phyloP scores from a whole-genome alignment of 2,888 invertebrate genomes.

The Melieria picta region DNA sequence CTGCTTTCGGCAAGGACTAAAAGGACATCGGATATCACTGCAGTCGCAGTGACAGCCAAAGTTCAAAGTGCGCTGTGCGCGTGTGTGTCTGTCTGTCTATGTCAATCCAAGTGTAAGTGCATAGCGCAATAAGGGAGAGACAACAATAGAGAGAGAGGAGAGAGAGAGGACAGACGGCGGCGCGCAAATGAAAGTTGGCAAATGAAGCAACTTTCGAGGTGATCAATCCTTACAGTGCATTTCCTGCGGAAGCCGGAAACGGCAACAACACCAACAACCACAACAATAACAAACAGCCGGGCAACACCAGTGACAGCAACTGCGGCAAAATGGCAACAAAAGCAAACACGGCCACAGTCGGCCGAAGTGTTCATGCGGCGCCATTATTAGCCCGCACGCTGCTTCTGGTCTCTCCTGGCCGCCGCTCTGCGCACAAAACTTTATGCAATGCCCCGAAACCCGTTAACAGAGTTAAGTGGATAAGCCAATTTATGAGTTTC shows the following conservation, averaged over 20 bases:
- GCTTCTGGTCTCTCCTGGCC: neutral
- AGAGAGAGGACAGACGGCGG: too few relatives aligned
- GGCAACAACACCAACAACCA: constrained; percentile 17
- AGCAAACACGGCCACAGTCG: neutral
- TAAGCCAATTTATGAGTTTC: constrained; percentile 66
- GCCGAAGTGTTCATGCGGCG: constrained; percentile 36
- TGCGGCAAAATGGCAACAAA: neutral
- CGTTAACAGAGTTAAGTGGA: constrained; percentile 64
- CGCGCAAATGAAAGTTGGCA: constrained; percentile 42
- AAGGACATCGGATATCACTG: too few relatives aligned
- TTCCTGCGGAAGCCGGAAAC: constrained; percentile 43
- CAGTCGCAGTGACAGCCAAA: too few relatives aligned
- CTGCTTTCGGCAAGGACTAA: too few relatives aligned
- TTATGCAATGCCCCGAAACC: constrained; percentile 44
- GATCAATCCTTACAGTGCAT: constrained; percentile 48
- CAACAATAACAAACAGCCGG: neutral
- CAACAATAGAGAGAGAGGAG: too few relatives aligned
- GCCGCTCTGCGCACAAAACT: too few relatives aligned
- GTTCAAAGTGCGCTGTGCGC: too few relatives aligned
- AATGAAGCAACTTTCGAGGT: constrained; percentile 48
- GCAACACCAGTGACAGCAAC: neutral
- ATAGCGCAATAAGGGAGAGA: too few relatives aligned
- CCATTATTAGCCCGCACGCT: constrained; percentile 37
- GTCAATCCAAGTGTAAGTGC: too few relatives aligned
- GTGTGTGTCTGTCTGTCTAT: too few relatives aligned